These are phyloP conservation scores for Ondatra zibethicus DNA, from an alignment of 2,113 vertebrate species.

Conservation along the genomic window DNA sequence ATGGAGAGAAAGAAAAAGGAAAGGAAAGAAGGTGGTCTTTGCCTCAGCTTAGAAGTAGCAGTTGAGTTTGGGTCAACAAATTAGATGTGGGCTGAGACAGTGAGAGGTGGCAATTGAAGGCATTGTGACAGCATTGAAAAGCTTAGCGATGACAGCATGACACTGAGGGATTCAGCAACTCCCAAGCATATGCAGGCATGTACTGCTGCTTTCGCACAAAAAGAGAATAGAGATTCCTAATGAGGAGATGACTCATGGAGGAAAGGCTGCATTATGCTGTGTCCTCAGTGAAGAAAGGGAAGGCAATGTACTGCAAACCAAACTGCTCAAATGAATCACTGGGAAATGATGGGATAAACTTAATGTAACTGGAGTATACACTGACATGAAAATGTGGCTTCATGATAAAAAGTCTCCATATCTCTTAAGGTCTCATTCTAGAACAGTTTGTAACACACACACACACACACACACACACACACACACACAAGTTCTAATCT, in stretches of 20 bases:
- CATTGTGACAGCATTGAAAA: background rate
- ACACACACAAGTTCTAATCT: background rate
- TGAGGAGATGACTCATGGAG: conserved; percentile 61
- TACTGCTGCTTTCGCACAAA: conserved; percentile 33
- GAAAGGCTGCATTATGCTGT: background rate
- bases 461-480: background rate
- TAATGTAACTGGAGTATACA: conserved; percentile 18
- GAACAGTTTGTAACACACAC: background rate
- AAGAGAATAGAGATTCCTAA: conserved; percentile 1
- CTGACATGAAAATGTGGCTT: background rate
- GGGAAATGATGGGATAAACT: background rate
- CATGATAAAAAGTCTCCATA: background rate
- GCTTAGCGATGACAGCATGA: background rate
- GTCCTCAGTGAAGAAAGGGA: conserved; percentile 40
- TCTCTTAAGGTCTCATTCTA: background rate
- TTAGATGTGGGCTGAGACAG: background rate
- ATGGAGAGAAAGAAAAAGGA: background rate
- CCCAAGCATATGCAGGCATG: background rate
- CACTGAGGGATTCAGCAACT: background rate
- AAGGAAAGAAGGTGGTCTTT: background rate
- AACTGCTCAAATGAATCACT: conserved; percentile 25
- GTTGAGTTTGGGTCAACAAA: conserved; percentile 15
- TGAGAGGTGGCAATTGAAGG: background rate
- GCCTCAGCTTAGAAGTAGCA: background rate
- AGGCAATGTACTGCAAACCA: conserved; percentile 41